Conservation (phyloP, 1,140 invertebrate genomes). For the Ruditapes philippinarum region DNA sequence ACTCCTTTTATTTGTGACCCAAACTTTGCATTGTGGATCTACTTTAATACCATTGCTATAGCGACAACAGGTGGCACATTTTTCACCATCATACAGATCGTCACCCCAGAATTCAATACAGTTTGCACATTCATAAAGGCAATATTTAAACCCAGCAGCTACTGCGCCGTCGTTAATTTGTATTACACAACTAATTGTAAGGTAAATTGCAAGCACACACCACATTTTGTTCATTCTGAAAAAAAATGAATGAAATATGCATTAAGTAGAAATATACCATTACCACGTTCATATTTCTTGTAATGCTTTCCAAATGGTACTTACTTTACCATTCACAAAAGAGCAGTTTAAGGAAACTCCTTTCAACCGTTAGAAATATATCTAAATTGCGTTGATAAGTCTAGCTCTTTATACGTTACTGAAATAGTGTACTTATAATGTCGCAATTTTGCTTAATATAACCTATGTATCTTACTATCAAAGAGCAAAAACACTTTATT, state of each 20-base stretch:
- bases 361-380: too few species aligned
- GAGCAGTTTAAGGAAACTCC: too few species aligned
- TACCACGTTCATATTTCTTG: too few species aligned
- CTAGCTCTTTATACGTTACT: too few species aligned
- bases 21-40: conserved; percentile 57
- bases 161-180: not conserved
- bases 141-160: conserved; percentile 39
- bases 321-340: too few species aligned
- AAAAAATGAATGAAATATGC: not conserved
- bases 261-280: too few species aligned
- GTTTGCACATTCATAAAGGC: conserved; percentile 53
- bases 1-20: conserved; percentile 23
- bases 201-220: not conserved
- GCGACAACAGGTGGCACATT: conserved; percentile 64
- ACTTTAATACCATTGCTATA: conserved; percentile 58
- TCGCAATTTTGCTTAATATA: too few species aligned
- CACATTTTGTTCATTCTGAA: not conserved
- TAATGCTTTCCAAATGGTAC: too few species aligned
- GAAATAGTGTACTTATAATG: too few species aligned
- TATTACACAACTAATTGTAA: not conserved
- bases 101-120: conserved; percentile 54
- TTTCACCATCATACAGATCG: conserved; percentile 50
- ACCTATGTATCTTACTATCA: too few species aligned
- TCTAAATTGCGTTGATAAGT: too few species aligned
- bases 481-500: too few species aligned